phyloP scores from a whole-genome alignment of 2,888 invertebrate genomes.

The Coelopa pilipes region DNA sequence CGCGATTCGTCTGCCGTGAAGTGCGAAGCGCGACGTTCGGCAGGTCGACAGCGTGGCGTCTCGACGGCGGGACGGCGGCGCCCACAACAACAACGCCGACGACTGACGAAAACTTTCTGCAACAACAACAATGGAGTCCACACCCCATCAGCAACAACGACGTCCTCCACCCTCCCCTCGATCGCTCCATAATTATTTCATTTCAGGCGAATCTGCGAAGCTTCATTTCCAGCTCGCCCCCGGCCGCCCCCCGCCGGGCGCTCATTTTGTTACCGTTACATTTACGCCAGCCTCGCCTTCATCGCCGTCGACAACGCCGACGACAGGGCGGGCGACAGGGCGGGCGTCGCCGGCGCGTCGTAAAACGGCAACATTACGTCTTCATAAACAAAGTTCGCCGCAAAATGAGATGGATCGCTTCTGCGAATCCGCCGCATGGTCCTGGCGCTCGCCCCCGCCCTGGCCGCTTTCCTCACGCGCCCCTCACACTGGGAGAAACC shows the following conservation, averaged over 20 bases:
- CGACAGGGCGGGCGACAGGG: too few relatives aligned
- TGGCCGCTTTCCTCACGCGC: background rate
- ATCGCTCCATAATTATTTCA: constrained; percentile 8
- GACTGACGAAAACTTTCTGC: background rate
- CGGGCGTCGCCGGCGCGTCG: background rate
- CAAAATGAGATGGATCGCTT: constrained; percentile 28
- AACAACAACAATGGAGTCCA: background rate
- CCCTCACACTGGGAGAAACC: background rate
- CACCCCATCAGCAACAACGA: background rate
- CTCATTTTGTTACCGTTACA: background rate
- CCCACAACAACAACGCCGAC: background rate
- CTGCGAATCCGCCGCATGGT: background rate
- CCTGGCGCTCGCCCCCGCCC: background rate
- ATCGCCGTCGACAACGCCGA: background rate
- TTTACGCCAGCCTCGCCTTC: background rate
- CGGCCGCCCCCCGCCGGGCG: background rate
- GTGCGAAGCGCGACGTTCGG: too few relatives aligned
- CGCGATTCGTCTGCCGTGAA: too few relatives aligned
- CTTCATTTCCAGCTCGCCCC: background rate
- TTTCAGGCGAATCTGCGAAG: constrained; percentile 6
- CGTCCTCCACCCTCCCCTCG: background rate
- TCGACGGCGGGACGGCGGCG: background rate
- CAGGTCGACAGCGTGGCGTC: background rate
- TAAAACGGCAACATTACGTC: constrained; percentile 30
- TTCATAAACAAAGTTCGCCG: constrained; percentile 22